phyloP scores from a whole-genome alignment of 2,888 invertebrate species.

The Sphaerophoria rueppellii region DNA sequence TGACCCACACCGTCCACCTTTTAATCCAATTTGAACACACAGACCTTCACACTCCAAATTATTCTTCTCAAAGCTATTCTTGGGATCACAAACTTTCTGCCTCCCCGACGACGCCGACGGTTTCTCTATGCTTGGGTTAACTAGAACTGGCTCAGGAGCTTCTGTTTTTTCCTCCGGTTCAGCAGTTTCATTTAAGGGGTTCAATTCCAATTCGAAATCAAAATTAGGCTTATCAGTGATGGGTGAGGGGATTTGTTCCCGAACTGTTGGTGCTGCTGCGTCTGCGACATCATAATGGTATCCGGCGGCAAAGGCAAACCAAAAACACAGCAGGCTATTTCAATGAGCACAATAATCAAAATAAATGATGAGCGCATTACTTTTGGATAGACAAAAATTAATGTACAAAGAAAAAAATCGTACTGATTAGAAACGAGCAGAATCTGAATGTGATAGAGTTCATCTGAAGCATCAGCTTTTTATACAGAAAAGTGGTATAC shows the following conservation, averaged over 20 bases:
- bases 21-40: conserved; percentile 78
- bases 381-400: background rate
- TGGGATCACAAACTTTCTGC: conserved; percentile 82
- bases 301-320: background rate
- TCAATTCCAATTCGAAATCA: no score
- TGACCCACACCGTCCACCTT: conserved; percentile 81
- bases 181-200: no score
- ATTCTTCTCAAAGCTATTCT: conserved; percentile 77
- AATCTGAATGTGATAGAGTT: background rate
- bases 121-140: no score
- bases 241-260: background rate
- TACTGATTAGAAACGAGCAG: background rate
- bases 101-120: conserved; percentile 50
- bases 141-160: no score
- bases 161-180: no score
- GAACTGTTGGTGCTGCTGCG: no score
- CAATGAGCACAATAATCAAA: background rate
- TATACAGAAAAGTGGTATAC: no score
- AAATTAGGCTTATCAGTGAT: background rate
- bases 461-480: background rate
- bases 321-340: background rate
- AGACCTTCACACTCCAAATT: conserved; percentile 82
- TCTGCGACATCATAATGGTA: no score
- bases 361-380: background rate
- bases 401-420: background rate